These are phyloP conservation scores for Brienomyrus brachyistius DNA, from an alignment of 2,113 vertebrate genomes.

Conservation along the genomic window DNA sequence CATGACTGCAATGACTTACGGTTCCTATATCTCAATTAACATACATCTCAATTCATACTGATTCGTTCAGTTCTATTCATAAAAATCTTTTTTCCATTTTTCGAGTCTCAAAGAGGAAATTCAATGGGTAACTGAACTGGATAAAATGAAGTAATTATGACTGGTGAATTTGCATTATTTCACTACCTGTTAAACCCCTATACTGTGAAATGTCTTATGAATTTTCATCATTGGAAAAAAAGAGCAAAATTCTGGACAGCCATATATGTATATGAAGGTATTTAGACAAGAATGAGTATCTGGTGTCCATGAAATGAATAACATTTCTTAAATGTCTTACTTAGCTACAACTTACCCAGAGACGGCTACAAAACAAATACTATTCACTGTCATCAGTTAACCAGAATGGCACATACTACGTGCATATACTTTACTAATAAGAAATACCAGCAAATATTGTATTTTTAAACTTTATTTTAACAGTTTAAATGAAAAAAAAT, in stretches of 20 bases:
- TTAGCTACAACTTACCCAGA: neutral
- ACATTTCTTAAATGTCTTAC: neutral
- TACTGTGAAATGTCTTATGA: neutral
- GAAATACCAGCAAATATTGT: neutral
- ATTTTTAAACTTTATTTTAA: constrained; percentile 46
- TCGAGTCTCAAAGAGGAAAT: neutral
- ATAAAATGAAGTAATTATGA: neutral
- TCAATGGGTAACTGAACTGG: neutral
- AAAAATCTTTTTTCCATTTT: neutral
- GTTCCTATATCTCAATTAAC: neutral
- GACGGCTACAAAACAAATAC: neutral
- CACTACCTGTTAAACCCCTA: neutral
- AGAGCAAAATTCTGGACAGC: neutral
- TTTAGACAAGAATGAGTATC: neutral
- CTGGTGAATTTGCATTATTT: neutral
- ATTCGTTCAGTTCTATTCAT: neutral
- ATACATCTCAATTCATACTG: neutral
- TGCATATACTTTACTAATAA: neutral
- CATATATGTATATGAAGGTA: neutral
- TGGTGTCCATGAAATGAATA: neutral
- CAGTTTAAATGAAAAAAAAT: constrained; percentile 50
- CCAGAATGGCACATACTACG: neutral
- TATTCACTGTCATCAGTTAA: neutral
- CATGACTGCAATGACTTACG: neutral
- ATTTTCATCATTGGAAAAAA: neutral